Evolutionary conservation across 2,113 vertebrate genomes (phyloP).

Genomic region (Taurulus bubalis): DNA sequence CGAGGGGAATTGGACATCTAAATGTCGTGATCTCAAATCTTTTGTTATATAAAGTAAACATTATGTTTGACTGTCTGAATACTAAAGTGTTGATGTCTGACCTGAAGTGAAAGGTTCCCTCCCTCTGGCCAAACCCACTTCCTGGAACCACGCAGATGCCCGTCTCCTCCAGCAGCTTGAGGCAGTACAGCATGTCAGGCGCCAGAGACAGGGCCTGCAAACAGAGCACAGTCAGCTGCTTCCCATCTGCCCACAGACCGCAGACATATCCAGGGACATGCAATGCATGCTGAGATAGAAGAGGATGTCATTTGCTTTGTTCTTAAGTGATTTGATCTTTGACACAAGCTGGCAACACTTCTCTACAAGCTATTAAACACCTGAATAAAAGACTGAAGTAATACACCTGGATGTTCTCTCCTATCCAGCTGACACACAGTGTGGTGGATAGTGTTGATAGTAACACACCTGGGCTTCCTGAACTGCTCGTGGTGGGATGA

Average conservation of each 20-base stretch:
- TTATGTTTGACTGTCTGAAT: not conserved
- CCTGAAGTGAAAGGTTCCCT: conserved; percentile 91
- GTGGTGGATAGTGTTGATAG: not conserved
- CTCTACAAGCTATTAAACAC: not conserved
- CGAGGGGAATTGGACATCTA: too few species aligned
- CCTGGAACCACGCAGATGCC: conserved; percentile 91
- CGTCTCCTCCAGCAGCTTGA: conserved; percentile 87
- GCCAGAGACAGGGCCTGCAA: conserved; percentile 31
- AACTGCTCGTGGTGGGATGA: conserved; percentile 82
- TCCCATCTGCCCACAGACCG: not conserved
- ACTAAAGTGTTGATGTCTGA: conserved; percentile 38
- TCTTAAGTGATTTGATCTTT: not conserved
- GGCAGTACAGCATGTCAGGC: conserved; percentile 90
- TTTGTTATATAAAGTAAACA: not conserved
- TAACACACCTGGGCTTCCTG: conserved; percentile 83
- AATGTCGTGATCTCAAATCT: not conserved
- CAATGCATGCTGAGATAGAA: not conserved
- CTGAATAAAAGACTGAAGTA: not conserved
- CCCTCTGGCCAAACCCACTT: conserved; percentile 88
- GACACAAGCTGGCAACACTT: too few species aligned
- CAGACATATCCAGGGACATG: not conserved
- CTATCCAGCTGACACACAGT: not conserved
- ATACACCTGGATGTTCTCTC: not conserved
- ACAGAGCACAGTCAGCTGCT: not conserved
- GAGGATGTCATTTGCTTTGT: not conserved